A percentile compares a stretch with the other conserved stretches of the same genome.
These are phyloP conservation scores for Prenolepis imparis DNA, from an alignment of 2,888 invertebrate species.

Conservation along the genomic window DNA sequence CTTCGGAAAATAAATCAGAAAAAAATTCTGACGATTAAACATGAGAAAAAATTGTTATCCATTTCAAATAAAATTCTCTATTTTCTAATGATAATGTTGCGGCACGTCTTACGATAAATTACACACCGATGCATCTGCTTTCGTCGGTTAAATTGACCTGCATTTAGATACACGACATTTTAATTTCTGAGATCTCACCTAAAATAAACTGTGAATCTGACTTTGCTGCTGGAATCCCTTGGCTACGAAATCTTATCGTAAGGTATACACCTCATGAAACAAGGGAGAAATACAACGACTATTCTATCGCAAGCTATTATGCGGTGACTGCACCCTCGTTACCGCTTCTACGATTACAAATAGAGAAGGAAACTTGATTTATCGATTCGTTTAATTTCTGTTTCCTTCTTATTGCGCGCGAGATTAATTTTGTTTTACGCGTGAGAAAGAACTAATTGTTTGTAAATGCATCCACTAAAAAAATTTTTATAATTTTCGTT, in stretches of 20 bases:
- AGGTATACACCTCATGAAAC: conserved; percentile 74
- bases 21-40: neutral
- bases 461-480: neutral
- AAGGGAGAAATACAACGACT: conserved; percentile 65
- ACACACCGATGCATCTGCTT: conserved; percentile 13
- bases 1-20: neutral
- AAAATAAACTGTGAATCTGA: conserved; percentile 66
- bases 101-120: conserved; percentile 1
- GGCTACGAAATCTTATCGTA: conserved; percentile 73
- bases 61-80: neutral
- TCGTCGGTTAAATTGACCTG: conserved; percentile 67
- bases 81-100: neutral
- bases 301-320: conserved; percentile 73
- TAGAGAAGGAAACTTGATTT: conserved; percentile 71
- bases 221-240: conserved; percentile 52
- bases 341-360: conserved; percentile 52
- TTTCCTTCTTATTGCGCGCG: conserved; percentile 24
- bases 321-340: conserved; percentile 66
- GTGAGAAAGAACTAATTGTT: conserved; percentile 15
- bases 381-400: conserved; percentile 67
- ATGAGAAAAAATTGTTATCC: neutral
- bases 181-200: conserved; percentile 28
- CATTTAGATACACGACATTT: conserved; percentile 55
- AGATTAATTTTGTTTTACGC: conserved; percentile 7
- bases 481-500: neutral